phyloP scores from a whole-genome alignment of 2,888 invertebrate species.

The Ceratothoa steindachneri region DNA sequence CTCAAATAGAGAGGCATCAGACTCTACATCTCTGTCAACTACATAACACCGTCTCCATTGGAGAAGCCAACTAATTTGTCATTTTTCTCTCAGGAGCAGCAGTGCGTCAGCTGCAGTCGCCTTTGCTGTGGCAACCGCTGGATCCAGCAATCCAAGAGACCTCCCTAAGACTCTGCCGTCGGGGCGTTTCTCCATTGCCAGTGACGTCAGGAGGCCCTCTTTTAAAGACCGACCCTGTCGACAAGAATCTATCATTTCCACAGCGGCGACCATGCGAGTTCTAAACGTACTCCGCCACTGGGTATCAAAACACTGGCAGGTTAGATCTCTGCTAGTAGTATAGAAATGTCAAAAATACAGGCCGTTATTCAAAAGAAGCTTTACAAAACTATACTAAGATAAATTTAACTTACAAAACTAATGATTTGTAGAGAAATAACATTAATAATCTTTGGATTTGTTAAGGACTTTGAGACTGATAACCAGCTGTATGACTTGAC shows the following conservation, averaged over 20 bases:
- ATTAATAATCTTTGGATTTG: no score
- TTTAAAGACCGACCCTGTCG: constrained; percentile 50
- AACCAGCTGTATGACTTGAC: constrained; percentile 69
- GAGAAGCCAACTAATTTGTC: no score
- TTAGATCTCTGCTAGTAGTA: neutral
- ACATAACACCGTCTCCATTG: no score
- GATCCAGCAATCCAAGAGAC: constrained; percentile 75
- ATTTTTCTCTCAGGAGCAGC: constrained; percentile 59
- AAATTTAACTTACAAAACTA: no score
- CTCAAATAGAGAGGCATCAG: no score
- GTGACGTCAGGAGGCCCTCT: constrained; percentile 30
- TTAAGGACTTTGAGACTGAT: constrained; percentile 76
- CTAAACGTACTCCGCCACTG: constrained; percentile 84
- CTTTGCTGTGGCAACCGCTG: constrained; percentile 86
- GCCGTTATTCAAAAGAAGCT: no score
- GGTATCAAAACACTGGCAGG: constrained; percentile 83
- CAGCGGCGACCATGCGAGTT: constrained; percentile 90
- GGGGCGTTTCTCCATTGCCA: constrained; percentile 39
- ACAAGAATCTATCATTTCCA: constrained; percentile 76
- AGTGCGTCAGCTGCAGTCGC: constrained; percentile 82
- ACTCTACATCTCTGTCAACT: no score
- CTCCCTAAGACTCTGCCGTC: constrained; percentile 54
- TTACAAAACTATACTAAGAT: no score
- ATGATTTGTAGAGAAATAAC: no score
- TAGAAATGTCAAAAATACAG: no score